Conservation (phyloP, 2,113 vertebrate species). For the Cyphomyrus discorhynchus region DNA sequence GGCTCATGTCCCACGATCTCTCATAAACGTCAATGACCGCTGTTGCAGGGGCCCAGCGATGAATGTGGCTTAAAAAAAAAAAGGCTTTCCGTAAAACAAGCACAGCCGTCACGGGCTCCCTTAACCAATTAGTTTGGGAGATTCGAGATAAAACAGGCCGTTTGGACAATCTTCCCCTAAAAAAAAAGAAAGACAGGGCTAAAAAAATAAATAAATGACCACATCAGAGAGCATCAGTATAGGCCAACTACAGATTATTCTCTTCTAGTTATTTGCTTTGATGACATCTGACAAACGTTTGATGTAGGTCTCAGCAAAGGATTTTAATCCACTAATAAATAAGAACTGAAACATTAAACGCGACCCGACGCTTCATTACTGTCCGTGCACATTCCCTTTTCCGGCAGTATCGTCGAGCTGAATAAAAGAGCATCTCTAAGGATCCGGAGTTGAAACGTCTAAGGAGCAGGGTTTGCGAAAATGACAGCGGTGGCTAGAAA, state of each 20-base stretch:
- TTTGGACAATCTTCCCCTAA: background rate
- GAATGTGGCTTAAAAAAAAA: background rate
- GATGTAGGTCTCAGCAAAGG: conserved; percentile 58
- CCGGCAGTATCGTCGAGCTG: background rate
- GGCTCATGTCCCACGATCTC: background rate
- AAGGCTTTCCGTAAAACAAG: background rate
- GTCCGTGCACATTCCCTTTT: background rate
- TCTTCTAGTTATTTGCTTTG: conserved; percentile 53
- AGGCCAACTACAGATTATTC: conserved; percentile 37
- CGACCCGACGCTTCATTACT: conserved; percentile 17
- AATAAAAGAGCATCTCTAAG: conserved; percentile 6
- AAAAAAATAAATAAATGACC: conserved; percentile 44
- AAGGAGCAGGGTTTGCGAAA: background rate
- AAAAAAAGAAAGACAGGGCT: conserved; percentile 22
- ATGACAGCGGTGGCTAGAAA: background rate
- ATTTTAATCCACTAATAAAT: conserved; percentile 64
- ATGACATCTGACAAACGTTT: conserved; percentile 71
- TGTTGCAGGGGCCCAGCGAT: background rate
- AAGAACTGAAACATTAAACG: conserved; percentile 68
- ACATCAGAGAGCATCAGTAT: conserved; percentile 46
- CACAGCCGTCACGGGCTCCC: background rate
- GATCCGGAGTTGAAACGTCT: background rate
- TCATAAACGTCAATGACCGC: background rate
- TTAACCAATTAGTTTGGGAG: conserved; percentile 15
- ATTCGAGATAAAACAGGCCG: background rate